Base-by-base conservation (phyloP, 1,140 invertebrate genomes). In the Diplogasteroides magnus region DNA sequence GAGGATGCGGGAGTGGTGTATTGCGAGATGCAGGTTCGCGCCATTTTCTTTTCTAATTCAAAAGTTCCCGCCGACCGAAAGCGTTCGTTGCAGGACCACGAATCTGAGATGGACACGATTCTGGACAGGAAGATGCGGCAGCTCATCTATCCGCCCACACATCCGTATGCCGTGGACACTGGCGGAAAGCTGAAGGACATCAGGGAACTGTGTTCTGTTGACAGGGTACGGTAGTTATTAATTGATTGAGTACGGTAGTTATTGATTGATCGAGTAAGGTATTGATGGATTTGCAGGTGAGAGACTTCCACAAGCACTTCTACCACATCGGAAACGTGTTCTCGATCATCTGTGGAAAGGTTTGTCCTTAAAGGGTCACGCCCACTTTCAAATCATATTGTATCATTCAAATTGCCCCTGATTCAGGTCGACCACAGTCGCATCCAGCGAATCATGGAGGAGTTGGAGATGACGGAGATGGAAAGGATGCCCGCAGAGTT, bases 1-100 rank as follows among this genome's bases (percentile, higher is more conserved):
- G 88, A 91, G 76, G 89, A 96, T 87, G 91, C 89, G 32, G 93
- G 93, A 32, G 90, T 94, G 31, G 91, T 94, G 1, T 96, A 95
- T 82, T 92, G 90, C 84, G 92, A 96, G 86, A 93, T 94, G 90
- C 91, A 94, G 37, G 37, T 48, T 11, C 19, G 19, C 6, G 37
- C 6, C 37, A 48, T 48, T 48, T 48, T 6, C 37, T 48, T 48
- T 48, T 48, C n/a, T n/a, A n/a, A n/a, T n/a, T n/a, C n/a, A n/a
- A n/a, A n/a, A 11, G 37, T 48, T 48, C 6, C 37, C 37, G 37
- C 19, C 6, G 37, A 11, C 37, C 37, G 19, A 11, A 48, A 48
- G 19, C n/a, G n/a, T 48, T 48, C 37, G 37, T 48, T 48, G 37
- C 19, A 48, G 82, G 89, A 89, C 26, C 61, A 77, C 14, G 80